Conservation (phyloP, 2,113 vertebrate genomes). For the Aplodontia rufa region DNA sequence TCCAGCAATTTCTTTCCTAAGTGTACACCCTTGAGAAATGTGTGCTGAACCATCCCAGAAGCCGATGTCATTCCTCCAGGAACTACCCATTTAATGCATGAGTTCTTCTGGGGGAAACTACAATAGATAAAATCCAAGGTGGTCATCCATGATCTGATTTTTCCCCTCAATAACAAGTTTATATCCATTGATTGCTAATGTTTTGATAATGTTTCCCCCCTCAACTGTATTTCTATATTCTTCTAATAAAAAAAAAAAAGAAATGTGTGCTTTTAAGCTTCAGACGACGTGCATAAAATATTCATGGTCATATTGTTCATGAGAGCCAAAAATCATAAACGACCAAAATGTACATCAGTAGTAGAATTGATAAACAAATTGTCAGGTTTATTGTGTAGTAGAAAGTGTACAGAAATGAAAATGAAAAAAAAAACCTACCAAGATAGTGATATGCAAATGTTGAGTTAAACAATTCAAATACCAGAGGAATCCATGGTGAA, state of each 20-base stretch:
- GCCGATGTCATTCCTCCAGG: no score
- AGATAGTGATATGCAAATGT: neutral
- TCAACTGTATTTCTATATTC: no score
- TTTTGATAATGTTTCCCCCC: no score
- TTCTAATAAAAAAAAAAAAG: no score
- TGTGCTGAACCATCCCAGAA: no score
- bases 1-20: neutral
- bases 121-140: no score
- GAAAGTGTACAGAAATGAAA: neutral
- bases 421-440: neutral
- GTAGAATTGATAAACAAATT: neutral
- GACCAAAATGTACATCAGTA: neutral
- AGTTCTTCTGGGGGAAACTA: no score
- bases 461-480: constrained; percentile 1
- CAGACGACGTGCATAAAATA: neutral
- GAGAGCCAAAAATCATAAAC: neutral
- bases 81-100: no score
- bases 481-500: neutral
- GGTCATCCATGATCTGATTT: no score
- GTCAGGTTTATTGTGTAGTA: neutral
- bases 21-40: neutral
- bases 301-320: neutral
- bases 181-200: no score
- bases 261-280: neutral
- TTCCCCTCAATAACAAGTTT: no score